These are phyloP conservation scores for Nycticebus coucang DNA, from an alignment of 2,113 vertebrate genomes.

Conservation along the genomic window DNA sequence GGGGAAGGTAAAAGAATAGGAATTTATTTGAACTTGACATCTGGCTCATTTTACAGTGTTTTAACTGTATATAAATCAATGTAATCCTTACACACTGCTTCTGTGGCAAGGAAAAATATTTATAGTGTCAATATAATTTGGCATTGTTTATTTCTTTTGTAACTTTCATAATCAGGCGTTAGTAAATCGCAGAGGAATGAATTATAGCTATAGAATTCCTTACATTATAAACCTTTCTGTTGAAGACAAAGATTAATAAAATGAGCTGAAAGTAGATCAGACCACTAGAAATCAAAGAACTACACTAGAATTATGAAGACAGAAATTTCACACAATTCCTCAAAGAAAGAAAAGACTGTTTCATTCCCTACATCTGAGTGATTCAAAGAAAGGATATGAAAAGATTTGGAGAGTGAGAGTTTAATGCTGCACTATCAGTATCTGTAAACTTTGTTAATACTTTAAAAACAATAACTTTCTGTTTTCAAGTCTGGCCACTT, in stretches of 20 bases:
- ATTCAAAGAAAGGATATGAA: not conserved
- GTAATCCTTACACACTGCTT: not conserved
- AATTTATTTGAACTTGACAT: constrained; percentile 26
- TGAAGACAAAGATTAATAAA: not conserved
- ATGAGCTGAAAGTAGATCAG: not conserved
- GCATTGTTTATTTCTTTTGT: constrained; percentile 41
- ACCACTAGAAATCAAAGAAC: constrained; percentile 1
- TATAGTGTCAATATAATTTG: not conserved
- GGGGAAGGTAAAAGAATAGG: not conserved
- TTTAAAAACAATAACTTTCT: not conserved
- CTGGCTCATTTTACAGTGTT: constrained; percentile 3
- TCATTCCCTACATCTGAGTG: not conserved
- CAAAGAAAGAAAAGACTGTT: not conserved
- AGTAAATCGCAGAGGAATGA: constrained; percentile 49
- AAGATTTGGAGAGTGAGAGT: not conserved
- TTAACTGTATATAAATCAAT: constrained; percentile 39
- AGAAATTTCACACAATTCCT: constrained; percentile 11
- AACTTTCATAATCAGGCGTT: constrained; percentile 6
- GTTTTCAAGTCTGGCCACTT: not conserved
- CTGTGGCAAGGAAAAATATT: not conserved
- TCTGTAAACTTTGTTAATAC: not conserved
- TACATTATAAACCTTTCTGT: not conserved
- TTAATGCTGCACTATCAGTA: not conserved
- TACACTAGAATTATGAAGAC: not conserved
- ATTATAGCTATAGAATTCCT: not conserved